A percentile compares a stretch with the other conserved stretches of the same genome.
These are phyloP conservation scores for Coptotermes formosanus DNA, from an alignment of 1,140 invertebrate species.

Conservation along the genomic window DNA sequence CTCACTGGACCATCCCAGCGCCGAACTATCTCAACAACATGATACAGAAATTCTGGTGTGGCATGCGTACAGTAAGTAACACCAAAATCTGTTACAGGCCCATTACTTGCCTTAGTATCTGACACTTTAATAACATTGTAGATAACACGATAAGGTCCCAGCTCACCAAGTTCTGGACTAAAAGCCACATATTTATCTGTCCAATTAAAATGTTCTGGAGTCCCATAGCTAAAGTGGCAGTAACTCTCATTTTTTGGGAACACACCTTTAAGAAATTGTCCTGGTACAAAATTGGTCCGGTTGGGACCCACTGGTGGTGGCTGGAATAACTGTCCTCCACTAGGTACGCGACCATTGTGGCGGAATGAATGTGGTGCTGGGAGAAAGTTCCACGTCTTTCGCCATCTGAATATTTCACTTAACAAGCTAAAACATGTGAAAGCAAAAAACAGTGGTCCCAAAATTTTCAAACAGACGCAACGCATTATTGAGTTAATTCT, in stretches of 20 bases:
- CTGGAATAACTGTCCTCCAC: neutral
- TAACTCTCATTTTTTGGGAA: neutral
- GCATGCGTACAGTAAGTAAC: slow-evolving; percentile 73
- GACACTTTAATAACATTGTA: slow-evolving; percentile 59
- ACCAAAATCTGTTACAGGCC: slow-evolving; percentile 35
- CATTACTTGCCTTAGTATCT: slow-evolving; percentile 34
- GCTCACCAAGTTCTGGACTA: slow-evolving; percentile 54
- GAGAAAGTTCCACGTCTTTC: neutral
- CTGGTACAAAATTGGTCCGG: neutral
- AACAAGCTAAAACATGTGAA: neutral
- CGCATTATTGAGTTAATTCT: neutral
- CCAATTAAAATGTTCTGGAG: slow-evolving; percentile 7
- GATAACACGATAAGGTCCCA: slow-evolving; percentile 61
- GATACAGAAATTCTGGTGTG: slow-evolving; percentile 70
- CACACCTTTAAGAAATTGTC: neutral
- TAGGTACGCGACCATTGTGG: neutral
- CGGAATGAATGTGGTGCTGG: neutral
- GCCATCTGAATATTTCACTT: slow-evolving; percentile 16
- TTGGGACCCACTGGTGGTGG: neutral
- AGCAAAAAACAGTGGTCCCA: neutral
- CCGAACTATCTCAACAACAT: slow-evolving; percentile 65
- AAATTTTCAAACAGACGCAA: neutral
- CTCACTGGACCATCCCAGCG: slow-evolving; percentile 74
- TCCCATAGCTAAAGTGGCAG: neutral
- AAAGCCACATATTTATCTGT: slow-evolving; percentile 10